Conservation (phyloP, 2,797 vertebrate genomes). For the Diceros bicornis region DNA sequence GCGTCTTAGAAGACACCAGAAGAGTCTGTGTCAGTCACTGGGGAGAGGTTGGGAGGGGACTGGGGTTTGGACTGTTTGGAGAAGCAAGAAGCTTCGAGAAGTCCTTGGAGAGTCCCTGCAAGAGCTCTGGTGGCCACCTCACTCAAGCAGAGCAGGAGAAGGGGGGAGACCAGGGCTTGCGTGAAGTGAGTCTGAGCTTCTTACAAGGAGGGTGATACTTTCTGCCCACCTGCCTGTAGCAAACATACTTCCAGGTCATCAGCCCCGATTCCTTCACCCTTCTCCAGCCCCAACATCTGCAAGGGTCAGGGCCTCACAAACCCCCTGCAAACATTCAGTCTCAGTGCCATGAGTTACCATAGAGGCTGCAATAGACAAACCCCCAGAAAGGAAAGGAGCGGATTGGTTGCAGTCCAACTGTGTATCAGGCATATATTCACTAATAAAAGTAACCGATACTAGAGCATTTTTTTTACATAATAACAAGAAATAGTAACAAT, state of each 20-base stretch:
- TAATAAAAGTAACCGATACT: not conserved
- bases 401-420: no score
- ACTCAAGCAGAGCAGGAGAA: no score
- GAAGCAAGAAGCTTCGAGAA: not conserved
- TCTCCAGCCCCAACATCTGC: not conserved
- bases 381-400: not conserved
- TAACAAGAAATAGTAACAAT: constrained; percentile 12
- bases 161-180: accelerated
- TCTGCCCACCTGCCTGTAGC: not conserved
- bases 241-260: not conserved
- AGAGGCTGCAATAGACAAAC: not conserved
- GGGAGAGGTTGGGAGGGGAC: not conserved
- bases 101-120: not conserved
- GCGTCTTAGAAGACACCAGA: not conserved
- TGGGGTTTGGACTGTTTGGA: not conserved
- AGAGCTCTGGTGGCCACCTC: not conserved
- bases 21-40: not conserved
- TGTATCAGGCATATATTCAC: not conserved
- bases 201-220: not conserved
- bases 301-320: not conserved
- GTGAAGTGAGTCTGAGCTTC: not conserved
- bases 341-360: not conserved
- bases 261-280: not conserved
- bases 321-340: not conserved
- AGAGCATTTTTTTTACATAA: not conserved